These are phyloP conservation scores for Spodoptera picta DNA, from an alignment of 2,888 invertebrate species.

Conservation along the genomic window DNA sequence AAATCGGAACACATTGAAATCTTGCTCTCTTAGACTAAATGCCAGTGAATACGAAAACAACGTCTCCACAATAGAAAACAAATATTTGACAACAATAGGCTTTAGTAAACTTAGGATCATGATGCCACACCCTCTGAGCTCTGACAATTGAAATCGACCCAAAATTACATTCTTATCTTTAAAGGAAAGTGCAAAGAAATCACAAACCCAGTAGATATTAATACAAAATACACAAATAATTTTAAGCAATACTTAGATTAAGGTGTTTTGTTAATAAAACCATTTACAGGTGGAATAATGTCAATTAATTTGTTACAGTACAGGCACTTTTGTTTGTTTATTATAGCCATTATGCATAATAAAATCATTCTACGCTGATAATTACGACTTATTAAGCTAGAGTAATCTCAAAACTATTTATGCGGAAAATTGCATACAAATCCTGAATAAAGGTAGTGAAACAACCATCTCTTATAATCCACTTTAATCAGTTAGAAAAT, in stretches of 20 bases:
- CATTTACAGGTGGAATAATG: not conserved
- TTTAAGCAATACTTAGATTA: too few species aligned
- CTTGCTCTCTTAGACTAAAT: constrained; percentile 5
- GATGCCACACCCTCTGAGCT: too few species aligned
- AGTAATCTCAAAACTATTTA: constrained; percentile 4
- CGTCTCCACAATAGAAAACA: not conserved
- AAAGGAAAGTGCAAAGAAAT: too few species aligned
- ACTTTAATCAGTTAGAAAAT: too few species aligned
- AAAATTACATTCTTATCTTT: too few species aligned
- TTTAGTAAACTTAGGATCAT: not conserved
- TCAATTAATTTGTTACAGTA: not conserved
- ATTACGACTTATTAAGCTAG: not conserved
- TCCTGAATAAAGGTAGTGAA: too few species aligned
- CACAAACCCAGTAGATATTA: too few species aligned
- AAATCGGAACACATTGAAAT: constrained; percentile 47
- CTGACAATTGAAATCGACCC: too few species aligned
- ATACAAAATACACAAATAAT: too few species aligned
- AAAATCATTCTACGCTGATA: not conserved
- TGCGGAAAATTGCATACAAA: not conserved
- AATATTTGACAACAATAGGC: constrained; percentile 1
- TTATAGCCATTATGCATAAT: not conserved
- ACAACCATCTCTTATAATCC: too few species aligned
- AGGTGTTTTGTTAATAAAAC: too few species aligned
- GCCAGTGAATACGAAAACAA: constrained; percentile 12
- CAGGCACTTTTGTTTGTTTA: too few species aligned